phyloP scores from a whole-genome alignment of 2,113 vertebrate genomes.

The Piprites chloris region DNA sequence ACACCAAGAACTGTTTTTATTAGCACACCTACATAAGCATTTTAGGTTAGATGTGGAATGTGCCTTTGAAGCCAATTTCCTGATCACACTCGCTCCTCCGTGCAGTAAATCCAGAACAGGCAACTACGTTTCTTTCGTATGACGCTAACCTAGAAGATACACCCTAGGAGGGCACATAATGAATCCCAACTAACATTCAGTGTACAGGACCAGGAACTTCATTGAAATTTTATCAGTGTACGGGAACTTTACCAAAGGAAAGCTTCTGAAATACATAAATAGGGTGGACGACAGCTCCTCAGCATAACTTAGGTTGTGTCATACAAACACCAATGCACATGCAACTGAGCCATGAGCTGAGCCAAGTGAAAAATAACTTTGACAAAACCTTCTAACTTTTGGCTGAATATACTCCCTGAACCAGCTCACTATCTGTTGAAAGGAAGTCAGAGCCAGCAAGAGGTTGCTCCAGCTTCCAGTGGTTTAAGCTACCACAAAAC shows the following conservation, averaged over 20 bases:
- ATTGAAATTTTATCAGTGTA: not conserved
- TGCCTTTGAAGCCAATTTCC: not conserved
- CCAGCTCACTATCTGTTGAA: not conserved
- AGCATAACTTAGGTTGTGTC: not conserved
- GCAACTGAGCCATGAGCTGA: not conserved
- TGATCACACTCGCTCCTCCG: not conserved
- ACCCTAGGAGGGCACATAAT: not conserved
- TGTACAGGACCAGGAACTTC: not conserved
- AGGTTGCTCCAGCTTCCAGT: not conserved
- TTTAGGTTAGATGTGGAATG: not conserved
- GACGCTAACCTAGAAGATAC: not conserved
- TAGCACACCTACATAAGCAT: rapidly evolving
- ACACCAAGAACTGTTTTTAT: not conserved
- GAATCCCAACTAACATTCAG: not conserved
- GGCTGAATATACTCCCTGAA: not conserved
- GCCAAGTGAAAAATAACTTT: not conserved
- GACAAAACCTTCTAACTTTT: not conserved
- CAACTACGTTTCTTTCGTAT: not conserved
- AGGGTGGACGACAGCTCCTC: not conserved
- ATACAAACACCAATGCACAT: not conserved
- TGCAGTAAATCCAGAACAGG: not conserved
- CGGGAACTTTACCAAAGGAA: not conserved
- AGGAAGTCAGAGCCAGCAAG: not conserved
- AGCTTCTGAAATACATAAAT: not conserved
- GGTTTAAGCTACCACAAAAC: not conserved